Evolutionary conservation across 2,113 vertebrate genomes (phyloP), one percentile per base, ranked within the genome.

Genomic region (Sitta europaea): DNA sequence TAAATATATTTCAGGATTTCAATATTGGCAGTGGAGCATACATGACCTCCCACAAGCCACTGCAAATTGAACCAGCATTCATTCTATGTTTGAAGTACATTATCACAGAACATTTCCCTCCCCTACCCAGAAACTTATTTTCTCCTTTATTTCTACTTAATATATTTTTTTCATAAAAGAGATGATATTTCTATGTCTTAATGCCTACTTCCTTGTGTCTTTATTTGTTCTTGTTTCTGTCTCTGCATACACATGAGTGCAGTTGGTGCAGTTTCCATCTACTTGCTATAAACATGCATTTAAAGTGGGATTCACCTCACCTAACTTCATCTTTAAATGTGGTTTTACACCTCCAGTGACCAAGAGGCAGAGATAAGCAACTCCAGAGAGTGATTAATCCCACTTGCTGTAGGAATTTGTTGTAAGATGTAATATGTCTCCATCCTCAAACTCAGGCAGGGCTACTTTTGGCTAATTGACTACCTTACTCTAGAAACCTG

Each of bases 21-120:
- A 62, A 0, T 67, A 63, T 48, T 0, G 0, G 14, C 29, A 38
- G 38, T 25, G n/a, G n/a, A 55, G 23, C 16, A 53, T 65, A 35
- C 10, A 2, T 76, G 53, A 61, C 36, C n/a, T 93, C 50, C 51
- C 70, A 90, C 36, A 62, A 63, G 45, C 35, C 48, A 43, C 65
- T 75, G 47, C 29, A 72, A 27, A 54, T 19, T 42, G 66, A 68
- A 82, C 58, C 22, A 51, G 43, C 53, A 38, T 75, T 85, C n/a
- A 28, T 57, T 75, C 19, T 17, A 0, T 67, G 40, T 43, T 40
- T 88, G 61, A 75, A 91, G 33, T 83, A 72, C 20, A 7, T 83
- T 66, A 33, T 40, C 27, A n/a, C 5, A 68, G 38, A 79, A 83
- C 15, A 55, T 67, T 78, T 66, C 29, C 53, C 48, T 76, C 54